Percentiles rank a stretch among this genome's conserved stretches.
Conservation (phyloP, 2,797 vertebrate genomes). For the Fistularia tabacaria region DNA sequence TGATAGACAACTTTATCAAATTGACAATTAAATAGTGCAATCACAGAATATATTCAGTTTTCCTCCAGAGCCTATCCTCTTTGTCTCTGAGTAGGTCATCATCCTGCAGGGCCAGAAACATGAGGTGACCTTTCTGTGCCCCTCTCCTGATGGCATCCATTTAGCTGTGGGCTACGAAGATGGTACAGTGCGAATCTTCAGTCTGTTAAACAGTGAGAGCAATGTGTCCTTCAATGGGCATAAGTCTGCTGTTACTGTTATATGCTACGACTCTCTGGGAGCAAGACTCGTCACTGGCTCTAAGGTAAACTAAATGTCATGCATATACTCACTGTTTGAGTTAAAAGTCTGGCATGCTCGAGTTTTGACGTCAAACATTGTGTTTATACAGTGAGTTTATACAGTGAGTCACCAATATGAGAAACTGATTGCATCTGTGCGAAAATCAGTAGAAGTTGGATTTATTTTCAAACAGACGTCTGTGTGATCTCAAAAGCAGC, state of each 20-base stretch:
- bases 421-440: no score
- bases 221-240: conserved; percentile 92
- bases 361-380: no score
- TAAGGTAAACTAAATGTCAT: conserved; percentile 71
- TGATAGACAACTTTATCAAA: no score
- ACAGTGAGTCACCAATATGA: no score
- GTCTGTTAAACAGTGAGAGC: conserved; percentile 84
- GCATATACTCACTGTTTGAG: background rate
- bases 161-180: conserved; percentile 94
- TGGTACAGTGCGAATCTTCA: conserved; percentile 87
- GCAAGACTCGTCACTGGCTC: conserved; percentile 91
- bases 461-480: no score
- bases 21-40: no score
- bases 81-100: conserved; percentile 75
- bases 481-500: no score
- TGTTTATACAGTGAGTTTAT: no score
- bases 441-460: no score
- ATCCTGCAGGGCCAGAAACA: conserved; percentile 90
- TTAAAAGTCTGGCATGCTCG: no score
- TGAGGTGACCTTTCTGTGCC: conserved; percentile 86
- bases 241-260: conserved; percentile 84
- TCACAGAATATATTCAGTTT: no score
- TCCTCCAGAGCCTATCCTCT: background rate
- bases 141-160: conserved; percentile 88
- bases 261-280: conserved; percentile 86